phyloP scores from a whole-genome alignment of 1,140 invertebrate genomes.

The Zelostemma sp. region DNA sequence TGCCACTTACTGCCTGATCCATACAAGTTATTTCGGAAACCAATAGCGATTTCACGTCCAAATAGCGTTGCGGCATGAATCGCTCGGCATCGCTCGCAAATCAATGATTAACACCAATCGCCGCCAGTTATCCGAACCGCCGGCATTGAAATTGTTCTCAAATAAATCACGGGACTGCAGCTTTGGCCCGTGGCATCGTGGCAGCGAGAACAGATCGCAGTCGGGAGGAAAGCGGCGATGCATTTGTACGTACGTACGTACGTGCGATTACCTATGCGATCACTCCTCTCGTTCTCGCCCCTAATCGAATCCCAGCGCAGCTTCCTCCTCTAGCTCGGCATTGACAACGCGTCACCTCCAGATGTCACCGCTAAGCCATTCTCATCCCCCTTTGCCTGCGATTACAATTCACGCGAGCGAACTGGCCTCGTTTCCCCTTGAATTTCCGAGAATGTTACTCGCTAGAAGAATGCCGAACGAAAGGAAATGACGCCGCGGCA shows the following conservation, averaged over 20 bases:
- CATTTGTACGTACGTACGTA: conserved; percentile 45
- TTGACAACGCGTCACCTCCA: conserved; percentile 60
- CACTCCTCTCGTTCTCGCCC: conserved; percentile 22
- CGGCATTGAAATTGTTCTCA: conserved; percentile 63
- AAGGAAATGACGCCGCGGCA: too few species aligned
- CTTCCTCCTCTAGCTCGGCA: conserved; percentile 29
- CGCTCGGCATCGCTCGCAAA: conserved; percentile 53
- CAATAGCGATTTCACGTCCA: conserved; percentile 33
- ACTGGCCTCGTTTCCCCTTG: conserved; percentile 16
- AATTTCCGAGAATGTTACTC: background rate
- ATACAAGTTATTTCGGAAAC: background rate
- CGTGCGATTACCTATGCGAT: conserved; percentile 40
- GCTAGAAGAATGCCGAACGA: too few species aligned
- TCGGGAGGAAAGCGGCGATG: conserved; percentile 40
- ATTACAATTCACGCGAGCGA: conserved; percentile 27
- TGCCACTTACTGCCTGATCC: too few species aligned
- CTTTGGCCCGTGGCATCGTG: conserved; percentile 30
- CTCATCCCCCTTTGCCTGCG: conserved; percentile 44
- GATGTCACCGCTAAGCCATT: conserved; percentile 54
- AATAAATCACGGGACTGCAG: conserved; percentile 65
- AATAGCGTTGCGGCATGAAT: conserved; percentile 35
- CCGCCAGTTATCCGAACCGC: conserved; percentile 57
- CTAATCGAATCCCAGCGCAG: conserved; percentile 1
- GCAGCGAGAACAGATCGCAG: conserved; percentile 35
- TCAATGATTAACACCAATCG: conserved; percentile 64